phyloP scores from a whole-genome alignment of 1,140 invertebrate species.

The Nebria ingens region DNA sequence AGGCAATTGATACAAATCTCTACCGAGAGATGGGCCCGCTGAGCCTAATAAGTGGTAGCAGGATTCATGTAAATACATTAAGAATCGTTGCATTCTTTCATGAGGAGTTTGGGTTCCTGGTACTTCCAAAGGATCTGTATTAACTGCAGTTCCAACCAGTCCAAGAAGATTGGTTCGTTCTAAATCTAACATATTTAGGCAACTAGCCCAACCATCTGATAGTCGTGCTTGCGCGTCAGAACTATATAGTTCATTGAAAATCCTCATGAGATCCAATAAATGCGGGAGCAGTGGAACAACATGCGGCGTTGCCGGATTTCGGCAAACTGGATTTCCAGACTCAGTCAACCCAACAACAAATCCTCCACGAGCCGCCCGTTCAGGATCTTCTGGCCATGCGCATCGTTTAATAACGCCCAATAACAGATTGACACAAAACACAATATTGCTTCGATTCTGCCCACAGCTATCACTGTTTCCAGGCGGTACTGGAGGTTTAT shows the following conservation, averaged over 20 bases:
- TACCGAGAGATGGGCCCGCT: constrained; percentile 64
- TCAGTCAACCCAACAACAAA: constrained; percentile 67
- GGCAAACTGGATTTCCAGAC: constrained; percentile 63
- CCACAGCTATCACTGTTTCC: constrained; percentile 48
- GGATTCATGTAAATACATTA: constrained; percentile 56
- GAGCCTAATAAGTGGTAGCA: constrained; percentile 71
- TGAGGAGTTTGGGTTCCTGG: constrained; percentile 43
- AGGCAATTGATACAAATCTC: constrained; percentile 67
- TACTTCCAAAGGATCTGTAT: constrained; percentile 36
- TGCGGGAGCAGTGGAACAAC: constrained; percentile 68
- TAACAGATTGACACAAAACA: constrained; percentile 61
- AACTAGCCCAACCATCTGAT: constrained; percentile 55
- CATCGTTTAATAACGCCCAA: constrained; percentile 77
- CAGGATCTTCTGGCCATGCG: constrained; percentile 69
- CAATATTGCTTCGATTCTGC: constrained; percentile 48
- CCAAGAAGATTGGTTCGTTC: constrained; percentile 60
- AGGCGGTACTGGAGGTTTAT: constrained; percentile 50
- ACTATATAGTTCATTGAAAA: constrained; percentile 70
- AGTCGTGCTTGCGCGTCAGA: constrained; percentile 50
- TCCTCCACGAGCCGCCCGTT: constrained; percentile 65
- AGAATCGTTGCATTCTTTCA: constrained; percentile 73
- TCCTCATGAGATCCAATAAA: constrained; percentile 60
- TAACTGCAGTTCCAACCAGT: constrained; percentile 34
- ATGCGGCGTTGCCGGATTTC: constrained; percentile 75
- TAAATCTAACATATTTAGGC: constrained; percentile 55